Evolutionary conservation across 2,113 vertebrate genomes (phyloP), one percentile per base, ranked within the genome.

Genomic region (Engraulis encrasicolus): DNA sequence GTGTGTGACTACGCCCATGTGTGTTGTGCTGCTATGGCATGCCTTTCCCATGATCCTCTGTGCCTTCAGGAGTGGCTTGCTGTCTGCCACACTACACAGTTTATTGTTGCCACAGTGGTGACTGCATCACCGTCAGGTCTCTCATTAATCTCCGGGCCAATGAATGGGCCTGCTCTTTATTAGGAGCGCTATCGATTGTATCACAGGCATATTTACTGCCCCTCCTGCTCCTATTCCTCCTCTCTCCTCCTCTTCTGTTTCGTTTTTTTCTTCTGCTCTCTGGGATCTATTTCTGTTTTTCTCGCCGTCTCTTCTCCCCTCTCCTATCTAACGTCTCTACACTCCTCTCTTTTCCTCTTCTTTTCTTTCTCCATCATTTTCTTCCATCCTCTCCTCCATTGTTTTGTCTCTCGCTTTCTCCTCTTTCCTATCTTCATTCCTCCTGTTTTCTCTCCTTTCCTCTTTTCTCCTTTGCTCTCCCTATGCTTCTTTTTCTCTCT

Each of bases 111-210:
- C 1, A 4, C 27, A 0, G 27, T 20, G 20, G 54, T n/a, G n/a
- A n/a, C 52, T 58, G 85, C 58, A 82, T 87, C 49, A 61, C 82
- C 58, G 81, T 91, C 85, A 88, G 89, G 88, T 87, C 85, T 83
- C 80, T 86, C 89, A 92, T 93, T 93, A 91, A 93, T 93, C 91
- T 92, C 91, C 87, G 89, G 87, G 80, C 87, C 89, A 91, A 90
- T 92, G 89, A 93, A 92, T 91, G 88, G 89, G 83, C 89, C 84
- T 45, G 87, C 89, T 85, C 92, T 93, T 89, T 88, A 92, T 93
- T 92, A 87, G 84, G 89, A 81, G 88, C 85, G 86, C 90, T 92
- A 93, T 93, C 85, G 87, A 87, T 91, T 90, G 82, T 86, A 89
- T 89, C 84, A 83, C 80, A 90, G 82, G 83, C 81, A 91, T 93